Evolutionary conservation across 1,140 invertebrate species (phyloP), one percentile per base, ranked within the genome.

Genomic region (Pygmarrhopalites habei): DNA sequence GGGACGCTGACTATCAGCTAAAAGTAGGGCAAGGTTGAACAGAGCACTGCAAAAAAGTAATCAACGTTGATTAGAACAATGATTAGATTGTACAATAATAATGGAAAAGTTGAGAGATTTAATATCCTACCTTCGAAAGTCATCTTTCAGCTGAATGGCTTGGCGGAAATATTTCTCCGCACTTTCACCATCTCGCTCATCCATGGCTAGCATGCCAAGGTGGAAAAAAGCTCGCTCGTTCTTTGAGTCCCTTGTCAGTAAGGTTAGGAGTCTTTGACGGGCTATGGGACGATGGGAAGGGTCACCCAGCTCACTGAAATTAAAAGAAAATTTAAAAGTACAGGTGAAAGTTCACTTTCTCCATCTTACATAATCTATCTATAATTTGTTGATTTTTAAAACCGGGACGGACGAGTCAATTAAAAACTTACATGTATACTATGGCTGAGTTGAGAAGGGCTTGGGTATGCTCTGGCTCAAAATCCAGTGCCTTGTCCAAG

Each of bases 201-300:
- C 93, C 92, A 95, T 97, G 19, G 91, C 89, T 35, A 98, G 77
- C 93, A 97, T 96, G 60, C 90, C 92, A 44, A 96, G 79, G 79
- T 96, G 95, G 74, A 97, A 98, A 75, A 91, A 89, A 2, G 94
- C 88, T 58, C 90, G 80, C 73, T 95, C 91, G 74, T 93, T 94
- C 56, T 64, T 71, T 5, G 76, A 71, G 28, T 75, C 89, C 77
- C 88, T 90, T 66, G 85, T 81, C 25, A 93, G 75, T 7, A 95
- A 80, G 68, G 90, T 88, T 14, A 90, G 79, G 2, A 95, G 82
- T 17, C 90, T 79, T 72, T 90, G 85, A 29, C 86, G 77, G 0
- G 89, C 89, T 19, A 90, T 77, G 75, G 88, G 85, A 30, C 89
- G 79, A 25, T 90, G 77, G 72, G 90, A 86, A 0, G 84, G 84